Percentiles rank a stretch among this genome's conserved stretches.
Evolutionary conservation across 2,797 vertebrate genomes (phyloP).

Genomic region (Pipistrellus nathusii): DNA sequence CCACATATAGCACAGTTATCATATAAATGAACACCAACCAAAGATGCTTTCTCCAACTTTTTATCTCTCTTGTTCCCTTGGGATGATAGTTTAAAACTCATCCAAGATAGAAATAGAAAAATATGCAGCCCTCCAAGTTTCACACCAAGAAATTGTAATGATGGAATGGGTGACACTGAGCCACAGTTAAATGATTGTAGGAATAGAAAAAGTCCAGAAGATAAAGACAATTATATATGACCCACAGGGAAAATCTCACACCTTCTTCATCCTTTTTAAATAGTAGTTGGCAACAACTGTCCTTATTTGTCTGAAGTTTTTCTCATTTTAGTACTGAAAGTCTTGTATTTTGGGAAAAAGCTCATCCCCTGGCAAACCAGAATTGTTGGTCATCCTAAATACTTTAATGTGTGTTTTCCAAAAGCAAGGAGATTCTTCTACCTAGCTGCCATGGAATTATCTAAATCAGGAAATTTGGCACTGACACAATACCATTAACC

Average conservation of each 20-base stretch:
- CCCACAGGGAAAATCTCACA: background rate
- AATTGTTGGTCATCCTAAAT: constrained; percentile 58
- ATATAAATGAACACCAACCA: constrained; percentile 57
- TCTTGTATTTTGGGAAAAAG: constrained; percentile 53
- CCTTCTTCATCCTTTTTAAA: background rate
- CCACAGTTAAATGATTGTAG: background rate
- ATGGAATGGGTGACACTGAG: background rate
- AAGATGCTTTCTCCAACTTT: constrained; percentile 48
- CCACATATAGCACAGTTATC: constrained; percentile 52
- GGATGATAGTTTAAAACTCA: constrained; percentile 31
- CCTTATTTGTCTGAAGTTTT: constrained; percentile 47
- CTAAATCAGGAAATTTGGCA: constrained; percentile 4
- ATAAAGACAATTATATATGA: constrained; percentile 27
- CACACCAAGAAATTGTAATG: constrained; percentile 12
- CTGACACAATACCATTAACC: background rate
- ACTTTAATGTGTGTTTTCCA: constrained; percentile 8
- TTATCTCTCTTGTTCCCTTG: constrained; percentile 43
- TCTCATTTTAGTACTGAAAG: constrained; percentile 60
- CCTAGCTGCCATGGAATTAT: background rate
- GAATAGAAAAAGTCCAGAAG: background rate
- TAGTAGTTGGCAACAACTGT: constrained; percentile 24
- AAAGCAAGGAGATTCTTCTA: constrained; percentile 27
- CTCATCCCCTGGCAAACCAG: constrained; percentile 34
- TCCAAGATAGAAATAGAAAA: constrained; percentile 38
- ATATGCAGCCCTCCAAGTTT: background rate